Evolutionary conservation across 2,888 invertebrate genomes (phyloP), one percentile per base, ranked within the genome.

Genomic region (Julus scanicus): DNA sequence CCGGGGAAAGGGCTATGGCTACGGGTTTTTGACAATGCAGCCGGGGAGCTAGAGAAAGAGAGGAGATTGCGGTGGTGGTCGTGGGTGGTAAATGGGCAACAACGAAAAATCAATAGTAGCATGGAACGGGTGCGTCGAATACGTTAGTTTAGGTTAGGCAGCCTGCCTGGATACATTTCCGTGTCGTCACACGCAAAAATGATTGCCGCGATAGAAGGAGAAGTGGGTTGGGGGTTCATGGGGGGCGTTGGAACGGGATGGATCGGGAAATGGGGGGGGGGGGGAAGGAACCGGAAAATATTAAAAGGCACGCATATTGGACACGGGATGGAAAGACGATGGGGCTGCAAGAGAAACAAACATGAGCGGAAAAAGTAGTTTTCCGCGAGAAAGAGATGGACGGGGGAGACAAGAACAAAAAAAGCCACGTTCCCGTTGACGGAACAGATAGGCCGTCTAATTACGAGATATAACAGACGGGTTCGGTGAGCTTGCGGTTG

Each of bases 71-170:
- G 53, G 53, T 53, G 53, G 53, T 53, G 53, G 53, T 53, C 53
- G 53, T 53, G 53, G 53, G 53, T 53, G 53, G 53, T 17, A 17
- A 53, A 53, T 53, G 53, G 53, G 53, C 53, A 53, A 53, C 53
- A 53, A 53, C 53, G 53, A 53, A 53, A 53, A 53, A 53, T 53
- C 53, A 53, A 53, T 53, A 53, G 53, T 53, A 53, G 53, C 53
- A 53, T 53, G 53, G 53, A 53, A 53, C 13, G 53, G 53, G 53
- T 53, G 53, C 53, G 53, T 53, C 53, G 53, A 53, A 53, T 53
- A 53, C 53, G 53, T 53, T 53, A 53, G 53, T 53, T 53, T 53
- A 53, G 53, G 53, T 53, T 53, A 53, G 53, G 53, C 53, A 53
- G 53, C 53, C 53, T 53, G 53, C 53, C 53, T 53, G 53, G 53